Evolutionary conservation across 2,888 invertebrate species (phyloP), one percentile per base, ranked within the genome.

Genomic region (Acanthosepion esculentum): DNA sequence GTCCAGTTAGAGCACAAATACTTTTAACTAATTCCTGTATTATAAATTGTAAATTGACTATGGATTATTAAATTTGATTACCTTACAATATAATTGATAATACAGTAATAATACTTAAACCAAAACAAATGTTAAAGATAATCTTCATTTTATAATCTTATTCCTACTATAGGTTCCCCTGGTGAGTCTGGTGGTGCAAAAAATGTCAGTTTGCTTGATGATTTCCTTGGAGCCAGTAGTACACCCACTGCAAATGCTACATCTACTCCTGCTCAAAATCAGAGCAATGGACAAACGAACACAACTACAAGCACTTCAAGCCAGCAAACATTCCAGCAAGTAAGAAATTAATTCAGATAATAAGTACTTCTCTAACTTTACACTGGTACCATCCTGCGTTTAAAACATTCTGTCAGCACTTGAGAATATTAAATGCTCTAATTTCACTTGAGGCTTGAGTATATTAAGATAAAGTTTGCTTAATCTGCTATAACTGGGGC

Each of bases 191-290:
- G 26, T 50, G 91, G 94, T 18, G 94, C 93, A 41, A 95, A 94
- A 48, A 95, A 94, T 41, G 59, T 95, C 4, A 95, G 94, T 59
- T 95, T 95, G 94, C 94, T 95, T 41, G 94, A 95, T 23, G 95
- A 95, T 50, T 95, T 95, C 41, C 95, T 95, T 94, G 95, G 95
- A 95, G 95, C 95, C 50, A 93, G 94, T 41, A 48, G 94, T 48
- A 48, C 94, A 50, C 93, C 95, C 20, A 92, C 94, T 91, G 64
- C 95, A 50, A 91, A 95, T 95, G 95, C 95, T 20, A 53, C 48
- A 48, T 29, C 78, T 50, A 10, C 94, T 50, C 64, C 94, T n/a
- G 64, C 41, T 41, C 94, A 78, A 64, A 64, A 41, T 29, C 94
- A 48, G 48, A 48, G 48, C 59, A 48, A 55, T 78, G 78, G 91